Evolutionary conservation across 2,888 invertebrate genomes (phyloP), one percentile per base, ranked within the genome.

Genomic region (Helicoverpa assulta): DNA sequence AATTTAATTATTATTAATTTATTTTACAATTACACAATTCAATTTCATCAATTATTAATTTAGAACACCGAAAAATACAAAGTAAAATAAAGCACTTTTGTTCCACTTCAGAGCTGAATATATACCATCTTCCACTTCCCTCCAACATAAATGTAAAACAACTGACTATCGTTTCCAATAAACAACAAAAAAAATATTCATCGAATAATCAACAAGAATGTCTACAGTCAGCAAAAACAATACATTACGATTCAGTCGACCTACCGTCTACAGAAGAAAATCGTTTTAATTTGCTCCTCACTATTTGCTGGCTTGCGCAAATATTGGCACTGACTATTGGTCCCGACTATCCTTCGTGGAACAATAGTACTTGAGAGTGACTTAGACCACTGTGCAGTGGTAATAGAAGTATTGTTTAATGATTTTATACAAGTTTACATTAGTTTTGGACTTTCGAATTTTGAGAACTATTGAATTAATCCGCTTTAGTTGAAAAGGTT

Each of bases 281-380:
- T 86, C 88, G 88, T 87, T 91, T 92, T 92, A 91, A 92, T 92
- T 92, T 88, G 81, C 85, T 85, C 83, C 80, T 70, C 82, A 78
- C 86, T 89, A 83, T 91, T 92, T 90, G 88, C 87, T 73, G 81
- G 82, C 85, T 86, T 85, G 86, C 73, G 84, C 89, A 91, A 92
- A 92, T 90, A 92, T 92, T 92, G 90, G 88, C 88, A 73, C 70
- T 82, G 83, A 82, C 86, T 86, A 89, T 91, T 86, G 90, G 85
- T 80, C 72, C 69, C 70, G 71, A 79, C 70, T 70, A 75, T 74
- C 70, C 71, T 77, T 73, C 73, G 77, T 79, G 75, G 84, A 85
- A 88, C 88, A 88, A 88, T 88, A 78, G 87, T 81, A 84, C 88
- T 88, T 82, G 77, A 86, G 85, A 80, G 63, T 73, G 82, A 81